These are phyloP conservation scores for Listronotus bonariensis DNA, from an alignment of 1,140 invertebrate species.

Conservation along the genomic window DNA sequence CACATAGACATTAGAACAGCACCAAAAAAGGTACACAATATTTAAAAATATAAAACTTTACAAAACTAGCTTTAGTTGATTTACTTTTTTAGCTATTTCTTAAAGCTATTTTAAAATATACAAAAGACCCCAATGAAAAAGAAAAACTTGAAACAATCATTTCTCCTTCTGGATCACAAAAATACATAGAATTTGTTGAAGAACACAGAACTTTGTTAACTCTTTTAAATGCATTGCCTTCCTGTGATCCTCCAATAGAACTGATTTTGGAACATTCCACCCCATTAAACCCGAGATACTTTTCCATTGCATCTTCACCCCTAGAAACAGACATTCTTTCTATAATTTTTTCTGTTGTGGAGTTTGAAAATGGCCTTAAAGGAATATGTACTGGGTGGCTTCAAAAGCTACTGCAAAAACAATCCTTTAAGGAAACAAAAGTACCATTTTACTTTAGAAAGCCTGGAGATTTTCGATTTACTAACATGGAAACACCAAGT, in stretches of 20 bases:
- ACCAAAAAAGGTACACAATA: conserved; percentile 57
- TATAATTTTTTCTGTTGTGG: conserved; percentile 72
- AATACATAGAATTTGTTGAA: conserved; percentile 66
- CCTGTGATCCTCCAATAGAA: conserved; percentile 68
- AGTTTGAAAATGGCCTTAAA: conserved; percentile 59
- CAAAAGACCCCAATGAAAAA: conserved; percentile 65
- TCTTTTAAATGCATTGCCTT: conserved; percentile 66
- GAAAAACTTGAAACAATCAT: conserved; percentile 67
- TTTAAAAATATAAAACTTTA: too few relatives aligned
- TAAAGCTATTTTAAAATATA: conserved; percentile 63
- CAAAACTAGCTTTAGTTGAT: too few relatives aligned
- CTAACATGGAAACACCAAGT: conserved; percentile 62
- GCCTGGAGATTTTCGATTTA: conserved; percentile 62
- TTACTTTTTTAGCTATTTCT: conserved; percentile 64
- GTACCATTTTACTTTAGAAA: conserved; percentile 68
- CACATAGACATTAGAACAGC: conserved; percentile 57
- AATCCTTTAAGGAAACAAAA: conserved; percentile 33
- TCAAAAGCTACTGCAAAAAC: conserved; percentile 51
- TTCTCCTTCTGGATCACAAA: conserved; percentile 66
- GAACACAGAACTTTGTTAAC: conserved; percentile 66
- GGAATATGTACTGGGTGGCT: conserved; percentile 74
- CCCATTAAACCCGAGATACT: conserved; percentile 73
- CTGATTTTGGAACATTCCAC: conserved; percentile 74
- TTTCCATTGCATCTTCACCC: conserved; percentile 77
- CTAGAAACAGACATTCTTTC: conserved; percentile 58